These are phyloP conservation scores for Pygoscelis adeliae DNA, from an alignment of 2,113 vertebrate genomes.

Conservation along the genomic window DNA sequence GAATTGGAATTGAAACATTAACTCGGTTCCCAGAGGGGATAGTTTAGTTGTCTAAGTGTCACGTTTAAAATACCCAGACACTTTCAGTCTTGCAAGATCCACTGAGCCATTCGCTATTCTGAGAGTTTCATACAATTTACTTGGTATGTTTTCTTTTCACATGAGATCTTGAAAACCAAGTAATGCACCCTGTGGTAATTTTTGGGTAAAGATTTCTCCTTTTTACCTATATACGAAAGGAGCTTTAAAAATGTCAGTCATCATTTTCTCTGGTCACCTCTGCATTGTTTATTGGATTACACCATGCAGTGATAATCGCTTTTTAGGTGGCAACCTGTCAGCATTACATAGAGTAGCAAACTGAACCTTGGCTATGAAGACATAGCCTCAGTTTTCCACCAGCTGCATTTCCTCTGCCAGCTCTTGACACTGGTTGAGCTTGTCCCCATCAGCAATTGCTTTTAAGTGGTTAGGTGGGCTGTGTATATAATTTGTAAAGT, in stretches of 20 bases:
- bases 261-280: not conserved
- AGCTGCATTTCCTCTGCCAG: not conserved
- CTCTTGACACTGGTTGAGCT: not conserved
- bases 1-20: slow-evolving; percentile 10
- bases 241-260: not conserved
- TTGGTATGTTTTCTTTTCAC: not conserved
- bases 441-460: not conserved
- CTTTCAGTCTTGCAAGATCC: not conserved
- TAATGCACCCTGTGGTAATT: not conserved
- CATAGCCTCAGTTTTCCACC: not conserved
- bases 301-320: not conserved
- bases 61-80: not conserved
- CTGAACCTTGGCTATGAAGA: not conserved
- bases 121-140: not conserved
- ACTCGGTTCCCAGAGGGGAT: not conserved
- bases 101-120: not conserved
- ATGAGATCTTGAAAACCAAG: not conserved
- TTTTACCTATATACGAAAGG: not conserved
- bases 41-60: not conserved
- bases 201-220: not conserved
- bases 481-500: not conserved
- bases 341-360: not conserved
- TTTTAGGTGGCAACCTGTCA: not conserved
- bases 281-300: not conserved
- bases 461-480: slow-evolving; percentile 9